Conservation (phyloP, 2,113 vertebrate genomes). For the Dipodomys ordii region DNA sequence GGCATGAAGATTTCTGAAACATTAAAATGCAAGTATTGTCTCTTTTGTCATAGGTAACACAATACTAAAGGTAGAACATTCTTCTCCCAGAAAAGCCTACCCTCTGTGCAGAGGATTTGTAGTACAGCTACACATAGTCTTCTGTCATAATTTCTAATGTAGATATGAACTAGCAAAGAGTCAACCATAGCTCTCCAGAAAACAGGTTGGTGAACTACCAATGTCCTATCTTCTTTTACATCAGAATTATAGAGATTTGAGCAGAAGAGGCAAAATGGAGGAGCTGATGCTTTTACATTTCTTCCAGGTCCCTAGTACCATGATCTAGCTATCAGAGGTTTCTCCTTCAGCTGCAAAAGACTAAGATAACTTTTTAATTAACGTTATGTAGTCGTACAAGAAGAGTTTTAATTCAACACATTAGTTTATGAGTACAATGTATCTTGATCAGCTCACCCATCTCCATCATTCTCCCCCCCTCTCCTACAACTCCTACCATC, state of each 20-base stretch:
- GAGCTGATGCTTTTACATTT: neutral
- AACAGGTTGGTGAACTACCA: neutral
- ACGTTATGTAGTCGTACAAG: too few relatives aligned
- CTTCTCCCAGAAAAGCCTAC: neutral
- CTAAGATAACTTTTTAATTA: too few relatives aligned
- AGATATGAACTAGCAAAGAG: neutral
- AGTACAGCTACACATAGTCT: neutral
- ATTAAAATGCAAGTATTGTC: neutral
- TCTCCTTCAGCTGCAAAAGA: neutral
- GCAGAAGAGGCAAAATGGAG: accelerated
- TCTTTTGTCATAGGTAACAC: neutral
- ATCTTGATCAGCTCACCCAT: too few relatives aligned
- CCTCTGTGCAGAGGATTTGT: neutral
- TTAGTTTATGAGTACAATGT: too few relatives aligned
- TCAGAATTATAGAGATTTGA: neutral
- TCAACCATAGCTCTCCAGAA: neutral
- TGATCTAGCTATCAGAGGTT: neutral
- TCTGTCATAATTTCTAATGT: too few relatives aligned
- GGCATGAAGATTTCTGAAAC: neutral
- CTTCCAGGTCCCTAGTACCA: neutral
- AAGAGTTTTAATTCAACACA: too few relatives aligned
- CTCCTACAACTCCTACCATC: too few relatives aligned
- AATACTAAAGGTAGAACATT: neutral
- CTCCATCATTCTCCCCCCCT: too few relatives aligned
- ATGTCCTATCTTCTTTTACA: neutral